Conservation (phyloP, 2,113 vertebrate species). For the Semicossyphus pulcher region DNA sequence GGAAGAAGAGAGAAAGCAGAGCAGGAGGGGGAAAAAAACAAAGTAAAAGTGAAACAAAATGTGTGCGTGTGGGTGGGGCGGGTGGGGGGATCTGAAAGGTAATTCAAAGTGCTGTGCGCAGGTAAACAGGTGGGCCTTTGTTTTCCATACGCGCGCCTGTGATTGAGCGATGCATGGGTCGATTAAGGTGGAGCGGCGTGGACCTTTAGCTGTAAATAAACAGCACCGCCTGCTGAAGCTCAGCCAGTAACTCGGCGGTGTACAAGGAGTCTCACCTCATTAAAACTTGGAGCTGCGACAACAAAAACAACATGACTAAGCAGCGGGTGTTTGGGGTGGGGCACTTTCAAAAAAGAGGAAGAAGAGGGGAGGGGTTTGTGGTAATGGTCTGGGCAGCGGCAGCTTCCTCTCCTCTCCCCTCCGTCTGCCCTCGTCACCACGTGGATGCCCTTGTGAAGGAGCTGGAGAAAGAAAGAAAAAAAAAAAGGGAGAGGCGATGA, state of each 20-base stretch:
- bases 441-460: constrained; percentile 74
- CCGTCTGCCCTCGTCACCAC: constrained; percentile 46
- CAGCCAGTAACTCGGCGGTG: constrained; percentile 35
- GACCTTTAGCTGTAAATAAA: constrained; percentile 66
- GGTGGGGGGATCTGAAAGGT: neutral
- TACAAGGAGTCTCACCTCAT: constrained; percentile 71
- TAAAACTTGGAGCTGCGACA: constrained; percentile 74
- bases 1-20: constrained; percentile 7
- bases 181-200: constrained; percentile 41
- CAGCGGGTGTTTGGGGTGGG: constrained; percentile 44
- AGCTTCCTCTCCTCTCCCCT: constrained; percentile 21
- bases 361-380: constrained; percentile 7
- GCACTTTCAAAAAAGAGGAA: constrained; percentile 24
- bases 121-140: constrained; percentile 42
- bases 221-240: constrained; percentile 57
- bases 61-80: too few species aligned
- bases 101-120: constrained; percentile 9
- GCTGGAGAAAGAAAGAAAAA: constrained; percentile 38
- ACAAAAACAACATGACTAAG: constrained; percentile 77
- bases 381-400: constrained; percentile 30
- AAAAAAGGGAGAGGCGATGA: constrained; percentile 30
- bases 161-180: constrained; percentile 48
- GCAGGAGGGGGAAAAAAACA: constrained; percentile 23
- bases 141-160: constrained; percentile 31
- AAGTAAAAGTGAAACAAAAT: constrained; percentile 22